Evolutionary conservation across 1,140 invertebrate genomes (phyloP), one percentile per base, ranked within the genome.

Genomic region (Phymorhynchus buccinoides): DNA sequence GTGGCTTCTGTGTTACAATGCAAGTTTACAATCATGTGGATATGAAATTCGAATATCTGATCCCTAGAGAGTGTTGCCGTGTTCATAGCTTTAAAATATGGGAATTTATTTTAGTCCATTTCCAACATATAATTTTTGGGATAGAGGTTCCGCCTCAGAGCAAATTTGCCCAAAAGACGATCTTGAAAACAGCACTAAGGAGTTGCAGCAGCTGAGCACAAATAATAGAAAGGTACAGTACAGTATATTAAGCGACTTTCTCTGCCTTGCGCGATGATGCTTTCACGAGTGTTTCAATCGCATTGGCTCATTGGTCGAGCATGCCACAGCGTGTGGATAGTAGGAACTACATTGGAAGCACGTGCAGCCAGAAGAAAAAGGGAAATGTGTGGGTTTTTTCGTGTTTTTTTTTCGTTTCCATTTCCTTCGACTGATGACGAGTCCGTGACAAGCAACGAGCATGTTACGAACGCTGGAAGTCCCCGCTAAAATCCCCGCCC

Each of bases 391-490:
- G n/a, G n/a, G n/a, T n/a, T n/a, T n/a, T n/a, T n/a, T n/a, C n/a
- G n/a, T n/a, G n/a, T n/a, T n/a, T n/a, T n/a, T n/a, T n/a, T n/a
- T n/a, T n/a, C n/a, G n/a, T n/a, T n/a, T n/a, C 62, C 62, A 68
- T 83, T 73, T 44, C 71, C 44, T 71, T 83, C 48, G 73, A 71
- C 81, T 83, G 81, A 9, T 35, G 37, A 30, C 62, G 18, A 44
- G 56, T 37, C 52, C n/a, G 39, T 44, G 41, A 39, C 62, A n/a
- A n/a, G n/a, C n/a, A n/a, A n/a, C n/a, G n/a, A 66, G 66, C 81
- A 83, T 83, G 81, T 71, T 68, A 66, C 81, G 32, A 68, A 71
- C 81, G 73, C 37, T 56, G 39, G 68, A 44, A 83, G 81, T 71
- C 81, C 81, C 16, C 62, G 7, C 18, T 30, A 83, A 83, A 83